Evolutionary conservation across 2,113 vertebrate genomes (phyloP), one percentile per base, ranked within the genome.

Genomic region (Tupaia tana): DNA sequence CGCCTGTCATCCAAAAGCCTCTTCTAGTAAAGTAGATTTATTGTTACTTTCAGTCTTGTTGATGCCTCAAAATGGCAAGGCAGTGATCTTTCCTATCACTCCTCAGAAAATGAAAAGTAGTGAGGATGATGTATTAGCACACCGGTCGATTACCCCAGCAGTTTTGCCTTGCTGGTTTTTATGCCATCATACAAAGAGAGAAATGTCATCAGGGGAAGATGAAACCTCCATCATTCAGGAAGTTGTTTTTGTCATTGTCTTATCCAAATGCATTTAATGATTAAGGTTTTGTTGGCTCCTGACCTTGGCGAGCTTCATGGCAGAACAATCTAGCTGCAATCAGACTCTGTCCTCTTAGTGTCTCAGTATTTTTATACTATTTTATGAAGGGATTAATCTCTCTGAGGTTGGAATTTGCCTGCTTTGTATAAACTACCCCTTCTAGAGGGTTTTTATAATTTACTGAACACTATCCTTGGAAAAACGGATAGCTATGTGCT

Each of bases 311-410:
- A 67, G 22, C 82, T 94, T 88, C 92, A 71, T 66, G 58, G 67
- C 63, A 84, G 58, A 80, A 31, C 34, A 70, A 43, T 69, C 31
- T 43, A 94, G 64, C 43, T 63, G 58, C 74, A 73, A n/a, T 96
- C 73, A 79, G 52, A 93, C 83, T 87, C 70, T 1, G 11, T 71
- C n/a, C 61, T 77, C 43, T 82, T 86, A 71, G 58, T 54, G 71
- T 80, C 56, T 95, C 29, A 5, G 24, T 77, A 58, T 93, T 93
- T 94, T 95, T 89, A 71, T 83, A 64, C 63, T 79, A 10, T 92
- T 94, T 95, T 90, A 88, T 69, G 61, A 80, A 90, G 91, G 88
- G 73, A 93, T 96, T 95, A 91, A 95, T 75, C 91, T 92, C 70
- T 59, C 73, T 71, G 59, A 34, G 29, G n/a, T 91, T 94, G 96